Conservation (phyloP, 2,888 invertebrate genomes). For the Pristionchus mayeri region DNA sequence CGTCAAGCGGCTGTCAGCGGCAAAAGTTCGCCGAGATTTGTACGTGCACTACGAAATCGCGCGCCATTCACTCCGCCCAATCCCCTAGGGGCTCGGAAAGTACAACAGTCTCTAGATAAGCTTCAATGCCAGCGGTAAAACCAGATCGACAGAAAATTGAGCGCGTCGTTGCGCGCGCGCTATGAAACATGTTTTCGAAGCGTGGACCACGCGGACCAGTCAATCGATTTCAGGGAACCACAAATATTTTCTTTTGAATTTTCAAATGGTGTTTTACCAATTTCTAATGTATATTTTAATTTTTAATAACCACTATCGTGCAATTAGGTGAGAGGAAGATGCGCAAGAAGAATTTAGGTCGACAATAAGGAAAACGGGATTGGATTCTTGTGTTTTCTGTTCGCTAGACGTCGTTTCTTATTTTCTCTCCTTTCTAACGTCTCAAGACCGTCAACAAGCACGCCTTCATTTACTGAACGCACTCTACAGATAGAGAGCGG, state of each 20-base stretch:
- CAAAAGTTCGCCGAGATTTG: constrained; percentile 10
- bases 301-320: neutral
- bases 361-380: neutral
- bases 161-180: neutral
- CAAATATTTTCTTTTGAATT: neutral
- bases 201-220: neutral
- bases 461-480: neutral
- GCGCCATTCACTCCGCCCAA: neutral
- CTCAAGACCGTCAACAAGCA: constrained; percentile 14
- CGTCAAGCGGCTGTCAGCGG: neutral
- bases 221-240: neutral
- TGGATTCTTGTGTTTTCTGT: neutral
- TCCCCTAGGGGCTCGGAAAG: constrained; percentile 26
- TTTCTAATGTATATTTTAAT: neutral
- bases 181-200: constrained; percentile 34
- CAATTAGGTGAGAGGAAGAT: neutral
- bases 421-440: neutral
- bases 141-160: neutral
- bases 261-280: neutral
- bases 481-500: neutral
- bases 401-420: neutral
- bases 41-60: neutral
- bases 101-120: constrained; percentile 34
- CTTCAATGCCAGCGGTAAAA: constrained; percentile 6
- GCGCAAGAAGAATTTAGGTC: neutral